Evolutionary conservation across 2,888 invertebrate species (phyloP), one percentile per base, ranked within the genome.

Genomic region (Dexiosoma caninum): DNA sequence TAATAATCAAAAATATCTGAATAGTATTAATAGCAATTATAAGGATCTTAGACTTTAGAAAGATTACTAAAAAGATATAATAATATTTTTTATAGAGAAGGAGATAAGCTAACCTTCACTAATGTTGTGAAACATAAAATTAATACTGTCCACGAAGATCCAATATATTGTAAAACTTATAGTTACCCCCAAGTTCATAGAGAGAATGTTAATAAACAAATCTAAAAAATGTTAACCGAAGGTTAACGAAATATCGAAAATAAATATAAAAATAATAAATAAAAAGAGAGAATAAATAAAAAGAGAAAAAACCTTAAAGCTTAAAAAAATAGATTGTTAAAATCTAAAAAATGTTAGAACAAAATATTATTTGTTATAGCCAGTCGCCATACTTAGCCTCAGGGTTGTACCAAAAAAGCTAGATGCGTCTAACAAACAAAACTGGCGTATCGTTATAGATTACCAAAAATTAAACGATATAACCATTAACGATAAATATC

Each of bases 361-460:
- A 35, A 35, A 35, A 35, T 9, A 35, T 35, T 8, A 35, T 35
- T 7, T 35, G 35, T 35, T 2, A 35, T 30, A 30, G 30, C 7
- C 30, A 35, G 2, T 35, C 35, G 2, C 35, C 35, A 8, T 3
- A 35, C 8, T 35, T 10, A 27, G 27, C 6, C 27, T 6, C 27
- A 27, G 27, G 6, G 4, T 27, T 27, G 53, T 67, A 14, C 27
- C 30, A 23, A 67, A 55, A 30, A 42, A 51, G 32, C 10, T 37
- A 2, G 59, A 59, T 59, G 70, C 69, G 14, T 46, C 57, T 42
- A 46, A 46, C 23, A 23, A 21, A 12, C 35, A 59, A 14, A 59
- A 70, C 37, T 70, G 46, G 49, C 44, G 46, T 2, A n/a, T 78
- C n/a, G 44, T 44, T 19, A 19, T 44, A 2, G 44, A 37, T 12